phyloP scores from a whole-genome alignment of 92 coral and sea anemone species.

The Anthopleura xanthogrammica region DNA sequence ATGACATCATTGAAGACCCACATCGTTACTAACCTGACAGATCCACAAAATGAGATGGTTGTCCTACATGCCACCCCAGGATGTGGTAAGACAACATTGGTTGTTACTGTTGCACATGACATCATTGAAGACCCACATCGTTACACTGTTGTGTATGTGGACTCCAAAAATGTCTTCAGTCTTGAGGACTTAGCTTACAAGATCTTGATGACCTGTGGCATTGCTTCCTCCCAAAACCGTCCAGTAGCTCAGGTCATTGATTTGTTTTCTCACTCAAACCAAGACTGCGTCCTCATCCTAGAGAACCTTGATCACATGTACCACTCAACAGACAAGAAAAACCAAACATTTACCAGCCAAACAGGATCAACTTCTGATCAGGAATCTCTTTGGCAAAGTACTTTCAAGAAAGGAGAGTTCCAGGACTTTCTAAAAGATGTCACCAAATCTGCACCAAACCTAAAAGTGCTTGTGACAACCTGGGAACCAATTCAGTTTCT shows the following conservation, averaged over 20 bases:
- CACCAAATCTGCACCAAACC: constrained; percentile 13
- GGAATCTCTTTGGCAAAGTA: background rate
- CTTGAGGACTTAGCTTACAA: constrained; percentile 38
- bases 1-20: constrained; percentile 15
- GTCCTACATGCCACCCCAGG: constrained; percentile 29
- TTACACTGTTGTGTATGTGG: constrained; percentile 29
- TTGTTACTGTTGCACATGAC: constrained; percentile 22
- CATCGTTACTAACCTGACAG: too few species aligned
- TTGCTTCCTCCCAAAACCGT: background rate
- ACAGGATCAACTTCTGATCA: background rate
- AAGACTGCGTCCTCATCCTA: constrained; percentile 24
- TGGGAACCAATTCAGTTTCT: constrained; percentile 32
- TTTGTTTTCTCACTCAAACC: constrained; percentile 5
- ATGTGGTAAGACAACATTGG: constrained; percentile 46
- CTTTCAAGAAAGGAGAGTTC: constrained; percentile 13
- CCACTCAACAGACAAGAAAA: constrained; percentile 4
- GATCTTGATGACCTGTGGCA: constrained; percentile 33
- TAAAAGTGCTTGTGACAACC: constrained; percentile 38
- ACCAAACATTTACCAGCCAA: background rate
- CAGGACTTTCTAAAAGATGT: constrained; percentile 24
- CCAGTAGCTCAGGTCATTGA: constrained; percentile 14
- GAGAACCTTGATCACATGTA: constrained; percentile 47
- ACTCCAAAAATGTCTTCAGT: constrained; percentile 23
- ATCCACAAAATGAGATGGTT: too few species aligned
- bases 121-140: constrained; percentile 11